Base-by-base conservation (phyloP, 1,140 invertebrate genomes). In the Drosophila fuyamai region DNA sequence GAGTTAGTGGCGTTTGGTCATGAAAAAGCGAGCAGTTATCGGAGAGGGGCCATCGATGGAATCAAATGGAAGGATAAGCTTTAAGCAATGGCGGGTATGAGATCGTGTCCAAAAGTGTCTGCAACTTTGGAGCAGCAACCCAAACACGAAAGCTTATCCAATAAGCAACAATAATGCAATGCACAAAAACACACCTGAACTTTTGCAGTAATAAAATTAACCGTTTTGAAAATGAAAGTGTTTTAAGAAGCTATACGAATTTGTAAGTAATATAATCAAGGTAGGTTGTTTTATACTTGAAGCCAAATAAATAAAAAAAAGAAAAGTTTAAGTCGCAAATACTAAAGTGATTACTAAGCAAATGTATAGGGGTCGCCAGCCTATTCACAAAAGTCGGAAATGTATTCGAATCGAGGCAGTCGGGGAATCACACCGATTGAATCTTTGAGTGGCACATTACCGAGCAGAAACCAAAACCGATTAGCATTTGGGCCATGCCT, bases 401-500 rank as follows among this genome's bases (percentile, higher is more conserved):
- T 29, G 12, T 29, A 56, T 18, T 61, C 57, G 29, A 63, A 55
- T 47, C 41, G 63, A 23, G 43, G 27, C 23, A 32, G 16, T 14
- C 9, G 35, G 51, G 50, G 3, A 70, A 47, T 65, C 48, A 62
- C 74, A 76, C 50, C 41, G 73, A 76, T 38, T 47, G 18, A 59
- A 47, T 38, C 58, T 76, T 55, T 65, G 51, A 60, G 32, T 32
- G 35, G 56, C 46, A 54, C 14, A 40, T 75, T 75, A 75, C 70
- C 58, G 73, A 53, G 41, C 35, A 29, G 36, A 62, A 74, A 63
- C 73, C 74, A 67, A 48, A 81, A 81, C 78, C 74, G 73, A 65
- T 65, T 76, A 56, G 77, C 75, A 47, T 67, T 63, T 60, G 70
- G 61, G 55, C 68, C 74, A 81, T 86, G 90, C 85, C 91, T 92